Evolutionary conservation across 2,113 vertebrate species (phyloP), one percentile per base, ranked within the genome.

Genomic region (Syngnathus scovelli): DNA sequence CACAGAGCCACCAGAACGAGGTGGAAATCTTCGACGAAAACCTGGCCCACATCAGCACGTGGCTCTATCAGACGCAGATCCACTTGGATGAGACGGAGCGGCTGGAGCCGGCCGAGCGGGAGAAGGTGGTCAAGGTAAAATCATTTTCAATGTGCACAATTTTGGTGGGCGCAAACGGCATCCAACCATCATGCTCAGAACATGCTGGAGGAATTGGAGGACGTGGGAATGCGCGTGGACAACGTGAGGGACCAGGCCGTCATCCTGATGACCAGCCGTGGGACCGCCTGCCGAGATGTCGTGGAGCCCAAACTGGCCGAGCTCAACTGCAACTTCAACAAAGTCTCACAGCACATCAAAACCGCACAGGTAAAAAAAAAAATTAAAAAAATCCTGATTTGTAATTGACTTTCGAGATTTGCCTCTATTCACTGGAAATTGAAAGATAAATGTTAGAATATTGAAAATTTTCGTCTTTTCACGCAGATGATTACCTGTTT

Each of bases 11-110:
- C 77, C 94, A 94, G 84, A 94, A 91, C 37, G 96, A 98, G 80
- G 88, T 99, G 86, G 97, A 99, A 83, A 93, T 96, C 55, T 96
- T 98, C 76, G 96, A 99, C 11, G 96, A 96, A 79, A 96, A 95
- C 77, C 90, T 99, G 79, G 97, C 97, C 71, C 96, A 99, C 88
- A 95, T 99, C 90, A 98, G 95, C 87, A 98, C 97, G 52, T 99
- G 96, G 96, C 91, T 99, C 18, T 99, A 98, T 86, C 95, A 98
- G 88, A 96, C 96, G 4, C 95, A 98, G 91, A 94, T 98, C 49
- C 91, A 93, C 19, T 73, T 99, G 83, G 97, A 99, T 75, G 97
- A 99, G 79, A 94, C 93, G 0, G 96, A 98, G 85, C 93, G 93
- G 49, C 93, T 95, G 37, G 70, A 93, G 72, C 87, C 90, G 0